A percentile compares a stretch with the other conserved stretches of the same genome.
Conservation (phyloP, 2,888 invertebrate species). For the Acrobasis consociella region DNA sequence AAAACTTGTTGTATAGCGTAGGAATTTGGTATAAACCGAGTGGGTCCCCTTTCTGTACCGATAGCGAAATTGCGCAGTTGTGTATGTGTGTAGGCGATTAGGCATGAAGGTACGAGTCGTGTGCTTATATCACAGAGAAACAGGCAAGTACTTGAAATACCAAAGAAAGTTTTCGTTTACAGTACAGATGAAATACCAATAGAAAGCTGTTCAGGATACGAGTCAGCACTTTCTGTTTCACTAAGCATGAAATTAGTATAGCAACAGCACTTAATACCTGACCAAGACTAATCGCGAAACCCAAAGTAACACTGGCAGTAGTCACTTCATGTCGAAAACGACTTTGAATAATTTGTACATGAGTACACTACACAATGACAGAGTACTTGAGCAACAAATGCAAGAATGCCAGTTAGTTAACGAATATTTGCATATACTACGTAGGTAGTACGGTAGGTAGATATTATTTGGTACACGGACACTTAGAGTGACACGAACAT, state of each 20-base stretch:
- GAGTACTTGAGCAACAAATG: constrained; percentile 14
- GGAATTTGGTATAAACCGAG: too few relatives aligned
- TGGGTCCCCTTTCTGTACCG: too few relatives aligned
- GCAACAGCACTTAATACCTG: not conserved
- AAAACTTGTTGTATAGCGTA: too few relatives aligned
- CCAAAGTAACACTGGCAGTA: not conserved
- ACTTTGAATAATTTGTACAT: constrained; percentile 13
- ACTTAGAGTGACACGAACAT: not conserved
- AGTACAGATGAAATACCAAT: not conserved
- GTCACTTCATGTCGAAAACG: constrained; percentile 12
- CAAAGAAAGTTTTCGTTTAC: too few relatives aligned
- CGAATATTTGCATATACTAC: constrained; percentile 18
- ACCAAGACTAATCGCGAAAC: constrained; percentile 5
- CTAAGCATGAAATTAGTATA: constrained; percentile 13
- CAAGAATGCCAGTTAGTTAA: constrained; percentile 14
- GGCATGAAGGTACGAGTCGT: too few relatives aligned
- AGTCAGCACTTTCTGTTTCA: constrained; percentile 12
- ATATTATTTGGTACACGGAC: constrained; percentile 1
- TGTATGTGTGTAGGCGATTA: too few relatives aligned
- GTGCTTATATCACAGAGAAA: too few relatives aligned
- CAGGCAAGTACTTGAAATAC: too few relatives aligned
- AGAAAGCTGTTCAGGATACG: constrained; percentile 15
- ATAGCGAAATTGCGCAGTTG: too few relatives aligned
- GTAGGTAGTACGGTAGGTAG: not conserved
- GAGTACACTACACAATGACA: constrained; percentile 8